Evolutionary conservation across 2,113 vertebrate species (phyloP).

Genomic region (Saccopteryx leptura): DNA sequence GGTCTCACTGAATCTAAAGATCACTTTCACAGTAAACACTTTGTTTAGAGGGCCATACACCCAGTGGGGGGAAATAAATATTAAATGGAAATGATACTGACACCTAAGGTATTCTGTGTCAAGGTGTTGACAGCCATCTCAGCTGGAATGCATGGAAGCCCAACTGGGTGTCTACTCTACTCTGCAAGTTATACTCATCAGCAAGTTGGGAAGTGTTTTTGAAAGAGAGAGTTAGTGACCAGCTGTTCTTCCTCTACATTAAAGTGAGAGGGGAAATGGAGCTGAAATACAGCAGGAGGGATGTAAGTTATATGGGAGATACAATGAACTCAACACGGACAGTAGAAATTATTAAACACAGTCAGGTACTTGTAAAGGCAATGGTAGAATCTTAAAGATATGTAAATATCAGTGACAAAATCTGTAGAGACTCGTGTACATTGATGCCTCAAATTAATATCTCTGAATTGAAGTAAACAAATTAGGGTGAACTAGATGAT

Average conservation of each 20-base stretch:
- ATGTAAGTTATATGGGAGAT: not conserved
- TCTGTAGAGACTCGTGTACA: not conserved
- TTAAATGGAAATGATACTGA: not conserved
- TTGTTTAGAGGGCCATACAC: not conserved
- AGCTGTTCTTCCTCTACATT: not conserved
- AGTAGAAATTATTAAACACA: not conserved
- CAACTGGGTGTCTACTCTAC: not conserved
- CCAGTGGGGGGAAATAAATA: slow-evolving; percentile 24
- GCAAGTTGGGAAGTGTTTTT: not conserved
- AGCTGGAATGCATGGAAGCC: not conserved
- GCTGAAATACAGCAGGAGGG: not conserved
- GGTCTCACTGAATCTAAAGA: slow-evolving; percentile 11
- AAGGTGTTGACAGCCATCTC: not conserved
- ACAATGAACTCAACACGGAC: rapidly evolving
- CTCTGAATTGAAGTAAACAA: not conserved
- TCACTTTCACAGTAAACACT: slow-evolving; percentile 51
- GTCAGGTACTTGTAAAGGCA: not conserved
- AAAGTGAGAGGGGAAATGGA: not conserved
- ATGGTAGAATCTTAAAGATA: not conserved
- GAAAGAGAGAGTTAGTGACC: not conserved
- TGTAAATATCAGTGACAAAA: not conserved
- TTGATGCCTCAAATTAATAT: not conserved
- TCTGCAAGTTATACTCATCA: not conserved
- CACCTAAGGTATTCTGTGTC: not conserved
- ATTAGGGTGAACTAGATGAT: not conserved